A percentile compares a stretch with the other conserved stretches of the same genome.
phyloP scores from a whole-genome alignment of 2,888 invertebrate species.

The Campopleginae sp. region DNA sequence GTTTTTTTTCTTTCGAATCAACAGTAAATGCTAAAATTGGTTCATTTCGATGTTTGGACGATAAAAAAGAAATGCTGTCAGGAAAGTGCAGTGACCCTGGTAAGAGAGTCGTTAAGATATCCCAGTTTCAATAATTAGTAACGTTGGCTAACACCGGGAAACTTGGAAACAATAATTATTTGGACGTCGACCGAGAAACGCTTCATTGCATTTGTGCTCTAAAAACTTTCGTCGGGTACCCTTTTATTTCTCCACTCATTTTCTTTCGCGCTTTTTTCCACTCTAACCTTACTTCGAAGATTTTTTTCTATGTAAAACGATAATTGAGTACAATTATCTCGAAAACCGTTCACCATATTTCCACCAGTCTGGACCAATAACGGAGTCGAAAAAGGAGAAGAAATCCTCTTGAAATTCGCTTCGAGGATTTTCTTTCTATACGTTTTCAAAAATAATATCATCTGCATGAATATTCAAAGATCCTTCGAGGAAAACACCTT shows the following conservation, averaged over 20 bases:
- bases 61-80: not conserved
- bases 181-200: conserved; percentile 57
- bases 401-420: conserved; percentile 4
- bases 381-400: not conserved
- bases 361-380: not conserved
- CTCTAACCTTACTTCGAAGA: not conserved
- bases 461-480: conserved; percentile 41
- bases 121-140: conserved; percentile 28
- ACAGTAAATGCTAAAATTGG: not conserved
- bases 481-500: conserved; percentile 9
- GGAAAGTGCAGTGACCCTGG: not conserved
- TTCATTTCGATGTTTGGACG: not conserved
- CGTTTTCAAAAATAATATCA: conserved; percentile 17
- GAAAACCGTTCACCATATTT: conserved; percentile 2
- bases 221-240: conserved; percentile 42
- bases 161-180: conserved; percentile 54
- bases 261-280: conserved; percentile 12
- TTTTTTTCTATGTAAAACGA: conserved; percentile 14
- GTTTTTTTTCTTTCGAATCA: not conserved
- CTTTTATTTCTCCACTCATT: conserved; percentile 12
- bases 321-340: conserved; percentile 26
- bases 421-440: conserved; percentile 17
- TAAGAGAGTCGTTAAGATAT: conserved; percentile 26
- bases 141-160: conserved; percentile 21
- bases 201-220: conserved; percentile 44